These are phyloP conservation scores for Tanaodytes sp. DNA, from an alignment of 2,888 invertebrate genomes.

Conservation along the genomic window DNA sequence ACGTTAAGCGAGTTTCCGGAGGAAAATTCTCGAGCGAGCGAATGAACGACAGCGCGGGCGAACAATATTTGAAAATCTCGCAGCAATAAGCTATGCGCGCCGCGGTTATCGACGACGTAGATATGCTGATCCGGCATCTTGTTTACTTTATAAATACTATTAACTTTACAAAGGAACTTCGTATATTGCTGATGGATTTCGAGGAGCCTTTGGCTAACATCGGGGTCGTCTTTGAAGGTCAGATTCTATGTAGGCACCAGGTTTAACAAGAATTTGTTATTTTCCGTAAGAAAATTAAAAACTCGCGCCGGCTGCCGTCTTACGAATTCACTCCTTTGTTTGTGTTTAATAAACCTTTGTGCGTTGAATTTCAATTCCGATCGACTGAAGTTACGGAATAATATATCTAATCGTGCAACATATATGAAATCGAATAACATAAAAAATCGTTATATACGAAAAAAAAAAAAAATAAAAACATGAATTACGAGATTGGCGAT, in stretches of 20 bases:
- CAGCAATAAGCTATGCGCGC: constrained; percentile 22
- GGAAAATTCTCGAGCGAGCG: constrained; percentile 9
- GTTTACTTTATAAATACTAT: constrained; percentile 49
- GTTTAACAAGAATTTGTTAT: constrained; percentile 24
- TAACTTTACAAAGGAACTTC: constrained; percentile 37
- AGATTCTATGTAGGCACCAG: background rate
- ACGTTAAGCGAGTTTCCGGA: too few species aligned
- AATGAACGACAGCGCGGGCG: background rate
- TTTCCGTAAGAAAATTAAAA: constrained; percentile 23
- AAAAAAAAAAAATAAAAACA: too few species aligned
- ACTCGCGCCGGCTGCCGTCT: background rate
- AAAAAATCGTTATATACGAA: too few species aligned
- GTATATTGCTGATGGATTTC: constrained; percentile 39
- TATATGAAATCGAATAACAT: too few species aligned
- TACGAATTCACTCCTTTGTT: background rate
- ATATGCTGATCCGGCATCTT: constrained; percentile 39
- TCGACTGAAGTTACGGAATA: too few species aligned
- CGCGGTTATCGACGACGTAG: constrained; percentile 35
- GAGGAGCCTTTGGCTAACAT: constrained; percentile 30
- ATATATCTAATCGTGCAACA: too few species aligned
- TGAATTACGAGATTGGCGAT: too few species aligned
- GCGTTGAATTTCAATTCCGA: background rate
- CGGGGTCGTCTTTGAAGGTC: constrained; percentile 32
- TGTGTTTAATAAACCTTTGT: constrained; percentile 5
- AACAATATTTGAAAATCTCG: constrained; percentile 31